These are phyloP conservation scores for Ophion ellenae DNA, from an alignment of 2,888 invertebrate species.

Conservation along the genomic window DNA sequence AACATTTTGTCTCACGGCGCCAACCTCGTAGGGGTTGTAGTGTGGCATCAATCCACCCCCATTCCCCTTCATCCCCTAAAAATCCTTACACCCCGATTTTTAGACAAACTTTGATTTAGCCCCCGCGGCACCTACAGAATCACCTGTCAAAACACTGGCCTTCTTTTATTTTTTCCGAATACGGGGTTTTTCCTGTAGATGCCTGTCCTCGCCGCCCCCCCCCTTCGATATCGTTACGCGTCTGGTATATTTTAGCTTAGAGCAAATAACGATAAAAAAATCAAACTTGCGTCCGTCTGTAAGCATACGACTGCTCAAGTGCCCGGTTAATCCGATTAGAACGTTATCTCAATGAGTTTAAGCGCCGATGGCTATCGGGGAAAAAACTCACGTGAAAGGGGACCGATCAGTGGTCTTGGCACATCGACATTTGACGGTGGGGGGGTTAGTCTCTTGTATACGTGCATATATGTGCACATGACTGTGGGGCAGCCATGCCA, in stretches of 20 bases:
- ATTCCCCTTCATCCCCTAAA: too few species aligned
- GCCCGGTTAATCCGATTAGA: conserved; percentile 71
- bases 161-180: too few species aligned
- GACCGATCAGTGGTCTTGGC: conserved; percentile 55
- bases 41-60: too few species aligned
- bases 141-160: too few species aligned
- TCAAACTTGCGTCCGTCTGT: conserved; percentile 45
- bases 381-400: conserved; percentile 54
- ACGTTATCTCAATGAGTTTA: conserved; percentile 67
- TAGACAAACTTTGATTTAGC: too few species aligned
- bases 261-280: conserved; percentile 41
- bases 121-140: too few species aligned
- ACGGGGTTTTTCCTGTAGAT: too few species aligned
- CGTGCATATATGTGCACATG: conserved; percentile 38
- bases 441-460: not conserved
- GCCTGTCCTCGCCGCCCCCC: too few species aligned
- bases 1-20: too few species aligned
- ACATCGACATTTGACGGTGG: conserved; percentile 31
- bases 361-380: conserved; percentile 66
- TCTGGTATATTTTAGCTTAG: not conserved
- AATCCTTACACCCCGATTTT: too few species aligned
- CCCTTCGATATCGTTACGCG: too few species aligned
- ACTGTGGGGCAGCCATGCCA: conserved; percentile 40
- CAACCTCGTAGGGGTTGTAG: too few species aligned
- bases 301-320: conserved; percentile 61